Evolutionary conservation across 2,888 invertebrate species (phyloP).

Genomic region (Pyrrhia umbra): DNA sequence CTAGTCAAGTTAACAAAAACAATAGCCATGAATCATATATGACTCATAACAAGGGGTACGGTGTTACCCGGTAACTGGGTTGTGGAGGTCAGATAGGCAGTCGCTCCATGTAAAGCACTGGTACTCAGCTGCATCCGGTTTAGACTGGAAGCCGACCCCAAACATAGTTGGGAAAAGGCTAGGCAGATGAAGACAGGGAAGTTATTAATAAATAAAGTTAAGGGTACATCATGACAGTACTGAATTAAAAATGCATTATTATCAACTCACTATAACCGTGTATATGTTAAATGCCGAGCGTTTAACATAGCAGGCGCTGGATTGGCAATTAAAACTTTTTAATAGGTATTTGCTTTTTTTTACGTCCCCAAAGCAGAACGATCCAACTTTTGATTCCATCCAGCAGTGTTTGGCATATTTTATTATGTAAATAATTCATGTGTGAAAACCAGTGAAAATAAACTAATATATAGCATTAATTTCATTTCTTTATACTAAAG

Average conservation of each 20-base stretch:
- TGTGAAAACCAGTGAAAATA: constrained; percentile 5
- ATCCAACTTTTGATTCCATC: constrained; percentile 53
- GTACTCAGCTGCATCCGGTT: too few relatives aligned
- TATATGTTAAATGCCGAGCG: constrained; percentile 25
- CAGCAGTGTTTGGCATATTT: constrained; percentile 28
- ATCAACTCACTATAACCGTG: constrained; percentile 25
- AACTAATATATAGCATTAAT: neutral
- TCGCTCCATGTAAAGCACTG: too few relatives aligned
- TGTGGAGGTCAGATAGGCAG: too few relatives aligned
- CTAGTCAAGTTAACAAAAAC: too few relatives aligned
- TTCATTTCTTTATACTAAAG: neutral
- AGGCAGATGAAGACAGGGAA: too few relatives aligned
- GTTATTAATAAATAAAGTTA: too few relatives aligned
- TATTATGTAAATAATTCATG: constrained; percentile 18
- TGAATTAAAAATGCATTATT: constrained; percentile 44
- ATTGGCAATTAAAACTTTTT: constrained; percentile 62
- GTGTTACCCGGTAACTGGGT: too few relatives aligned
- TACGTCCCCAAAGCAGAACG: constrained; percentile 42
- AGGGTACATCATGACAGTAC: constrained; percentile 21
- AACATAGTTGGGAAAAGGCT: too few relatives aligned
- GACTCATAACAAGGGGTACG: too few relatives aligned
- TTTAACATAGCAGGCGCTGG: constrained; percentile 42
- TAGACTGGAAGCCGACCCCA: too few relatives aligned
- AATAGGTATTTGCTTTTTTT: constrained; percentile 50
- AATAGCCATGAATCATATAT: too few relatives aligned